Percentiles rank a stretch among this genome's conserved stretches.
Evolutionary conservation across 1,140 invertebrate genomes (phyloP).

Genomic region (Homalodisca vitripennis): DNA sequence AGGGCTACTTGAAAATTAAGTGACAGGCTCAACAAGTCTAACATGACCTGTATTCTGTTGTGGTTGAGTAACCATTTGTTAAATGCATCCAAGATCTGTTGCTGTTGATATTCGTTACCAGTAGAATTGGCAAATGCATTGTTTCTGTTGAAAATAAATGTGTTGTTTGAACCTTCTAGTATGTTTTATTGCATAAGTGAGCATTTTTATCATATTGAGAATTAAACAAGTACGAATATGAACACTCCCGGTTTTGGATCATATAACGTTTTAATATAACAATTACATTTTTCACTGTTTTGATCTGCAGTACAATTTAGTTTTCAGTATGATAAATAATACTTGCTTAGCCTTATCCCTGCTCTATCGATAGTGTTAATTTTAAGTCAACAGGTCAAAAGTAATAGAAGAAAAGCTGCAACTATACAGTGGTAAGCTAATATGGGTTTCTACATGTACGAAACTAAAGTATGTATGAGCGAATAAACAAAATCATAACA

Average conservation of each 20-base stretch:
- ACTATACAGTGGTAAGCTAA: no score
- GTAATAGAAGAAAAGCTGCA: no score
- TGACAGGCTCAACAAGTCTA: no score
- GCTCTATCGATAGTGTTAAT: no score
- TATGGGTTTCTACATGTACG: no score
- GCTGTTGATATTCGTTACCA: conserved; percentile 36
- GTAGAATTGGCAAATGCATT: conserved; percentile 9
- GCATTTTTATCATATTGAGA: conserved; percentile 39
- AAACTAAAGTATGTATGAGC: no score
- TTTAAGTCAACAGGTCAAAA: no score
- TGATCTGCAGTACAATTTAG: neutral
- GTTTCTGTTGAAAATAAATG: conserved; percentile 21
- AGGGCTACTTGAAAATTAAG: no score
- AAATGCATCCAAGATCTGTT: conserved; percentile 35
- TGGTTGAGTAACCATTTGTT: no score
- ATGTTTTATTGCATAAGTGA: conserved; percentile 31
- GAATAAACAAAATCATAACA: no score
- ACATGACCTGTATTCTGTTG: no score
- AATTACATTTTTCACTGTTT: conserved; percentile 1
- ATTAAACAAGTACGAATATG: conserved; percentile 34
- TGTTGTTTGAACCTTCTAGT: conserved; percentile 11
- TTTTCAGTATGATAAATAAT: conserved; percentile 38
- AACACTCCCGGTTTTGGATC: conserved; percentile 37
- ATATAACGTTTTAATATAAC: conserved; percentile 7
- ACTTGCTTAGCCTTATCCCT: conserved; percentile 24